Conservation (phyloP, 1,140 invertebrate genomes). For the Trachelipus rathkii region DNA sequence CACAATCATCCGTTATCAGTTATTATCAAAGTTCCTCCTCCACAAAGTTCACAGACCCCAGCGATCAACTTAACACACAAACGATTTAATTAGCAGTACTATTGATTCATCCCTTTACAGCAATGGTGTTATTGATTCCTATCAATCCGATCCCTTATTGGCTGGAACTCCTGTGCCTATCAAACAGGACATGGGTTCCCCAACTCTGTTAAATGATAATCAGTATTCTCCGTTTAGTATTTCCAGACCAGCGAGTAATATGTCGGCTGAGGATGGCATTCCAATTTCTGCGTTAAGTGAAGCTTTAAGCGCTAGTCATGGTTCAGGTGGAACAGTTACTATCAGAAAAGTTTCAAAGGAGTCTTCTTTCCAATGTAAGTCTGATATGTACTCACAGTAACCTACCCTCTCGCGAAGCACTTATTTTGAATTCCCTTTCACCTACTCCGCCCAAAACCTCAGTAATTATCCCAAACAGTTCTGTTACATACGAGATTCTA, state of each 20-base stretch:
- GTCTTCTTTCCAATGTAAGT: conserved; percentile 8
- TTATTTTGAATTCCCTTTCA: conserved; percentile 26
- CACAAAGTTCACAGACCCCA: not conserved
- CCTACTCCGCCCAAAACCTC: conserved; percentile 42
- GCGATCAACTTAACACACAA: not conserved
- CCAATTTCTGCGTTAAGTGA: conserved; percentile 27
- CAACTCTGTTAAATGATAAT: not conserved
- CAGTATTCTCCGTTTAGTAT: not conserved
- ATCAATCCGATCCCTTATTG: not conserved
- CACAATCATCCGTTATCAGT: no score
- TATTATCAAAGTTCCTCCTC: not conserved
- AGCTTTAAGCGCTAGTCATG: conserved; percentile 39
- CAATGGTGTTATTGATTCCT: not conserved
- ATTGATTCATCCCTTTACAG: not conserved
- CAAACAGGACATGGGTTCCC: not conserved
- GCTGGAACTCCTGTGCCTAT: not conserved
- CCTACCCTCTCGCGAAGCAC: conserved; percentile 34
- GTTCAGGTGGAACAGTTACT: conserved; percentile 41
- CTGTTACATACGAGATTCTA: no score
- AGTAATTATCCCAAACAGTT: no score
- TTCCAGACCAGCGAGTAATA: not conserved
- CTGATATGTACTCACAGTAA: no score
- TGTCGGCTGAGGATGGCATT: not conserved
- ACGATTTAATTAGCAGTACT: not conserved
- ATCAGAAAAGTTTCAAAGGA: conserved; percentile 31